These are phyloP conservation scores for Sinocyclocheilus anshuiensis DNA, from an alignment of 2,113 vertebrate species.

Conservation along the genomic window DNA sequence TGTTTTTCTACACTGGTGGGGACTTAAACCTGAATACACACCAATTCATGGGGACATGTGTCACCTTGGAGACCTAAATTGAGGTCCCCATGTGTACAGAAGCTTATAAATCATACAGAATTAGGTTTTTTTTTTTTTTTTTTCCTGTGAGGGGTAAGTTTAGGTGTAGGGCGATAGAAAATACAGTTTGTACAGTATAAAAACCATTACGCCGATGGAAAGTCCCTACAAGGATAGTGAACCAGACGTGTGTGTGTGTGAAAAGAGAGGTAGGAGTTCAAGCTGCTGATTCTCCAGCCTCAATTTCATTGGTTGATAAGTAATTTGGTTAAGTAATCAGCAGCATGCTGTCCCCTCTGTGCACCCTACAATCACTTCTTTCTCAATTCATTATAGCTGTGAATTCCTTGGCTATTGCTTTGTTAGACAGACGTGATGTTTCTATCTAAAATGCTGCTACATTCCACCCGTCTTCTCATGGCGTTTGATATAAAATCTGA, in stretches of 20 bases:
- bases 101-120: too few species aligned
- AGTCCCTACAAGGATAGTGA: too few species aligned
- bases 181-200: too few species aligned
- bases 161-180: too few species aligned
- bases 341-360: conserved; percentile 57
- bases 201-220: too few species aligned
- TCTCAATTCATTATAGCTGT: conserved; percentile 5
- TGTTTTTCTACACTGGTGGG: too few species aligned
- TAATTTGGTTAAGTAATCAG: conserved; percentile 74
- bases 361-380: conserved; percentile 54
- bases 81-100: too few species aligned
- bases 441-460: not conserved
- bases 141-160: too few species aligned
- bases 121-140: too few species aligned
- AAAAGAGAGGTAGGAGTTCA: conserved; percentile 55
- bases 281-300: conserved; percentile 66
- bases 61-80: too few species aligned
- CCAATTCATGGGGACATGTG: too few species aligned
- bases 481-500: not conserved
- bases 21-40: too few species aligned
- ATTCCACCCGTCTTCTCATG: not conserved
- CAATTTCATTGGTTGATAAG: conserved; percentile 70
- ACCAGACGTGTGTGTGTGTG: conserved; percentile 36
- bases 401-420: not conserved
- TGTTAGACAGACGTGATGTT: not conserved